phyloP scores from a whole-genome alignment of 2,888 invertebrate species.

The Calephelis perditalis region DNA sequence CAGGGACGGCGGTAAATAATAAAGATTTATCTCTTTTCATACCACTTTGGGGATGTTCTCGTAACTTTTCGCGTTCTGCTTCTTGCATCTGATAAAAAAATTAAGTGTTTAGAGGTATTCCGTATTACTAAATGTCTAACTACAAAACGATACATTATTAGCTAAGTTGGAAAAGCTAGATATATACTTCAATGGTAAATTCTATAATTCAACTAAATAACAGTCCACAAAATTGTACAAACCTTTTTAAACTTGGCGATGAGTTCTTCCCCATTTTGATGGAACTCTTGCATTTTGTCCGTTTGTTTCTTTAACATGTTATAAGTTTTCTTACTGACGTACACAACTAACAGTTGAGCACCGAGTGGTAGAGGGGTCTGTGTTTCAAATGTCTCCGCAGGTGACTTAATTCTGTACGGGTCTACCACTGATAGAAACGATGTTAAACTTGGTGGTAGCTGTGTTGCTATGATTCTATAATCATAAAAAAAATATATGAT shows the following conservation, averaged over 20 bases:
- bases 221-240: no score
- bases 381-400: slow-evolving; percentile 82
- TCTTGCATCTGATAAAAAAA: slow-evolving; percentile 57
- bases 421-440: slow-evolving; percentile 89
- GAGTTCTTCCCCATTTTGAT: slow-evolving; percentile 62
- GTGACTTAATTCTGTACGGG: slow-evolving; percentile 89
- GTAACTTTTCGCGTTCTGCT: slow-evolving; percentile 63
- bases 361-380: slow-evolving; percentile 88
- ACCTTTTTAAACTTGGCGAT: slow-evolving; percentile 66
- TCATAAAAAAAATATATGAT: neutral
- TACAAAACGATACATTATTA: no score
- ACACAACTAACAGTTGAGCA: slow-evolving; percentile 88
- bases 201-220: no score
- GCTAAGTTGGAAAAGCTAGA: no score
- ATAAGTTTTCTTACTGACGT: slow-evolving; percentile 82
- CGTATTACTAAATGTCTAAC: neutral
- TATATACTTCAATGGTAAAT: no score
- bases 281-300: slow-evolving; percentile 54
- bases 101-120: neutral
- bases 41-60: slow-evolving; percentile 68
- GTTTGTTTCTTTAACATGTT: slow-evolving; percentile 61
- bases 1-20: slow-evolving; percentile 90
- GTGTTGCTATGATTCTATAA: slow-evolving; percentile 88
- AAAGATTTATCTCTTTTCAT: slow-evolving; percentile 89
- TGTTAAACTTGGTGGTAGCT: slow-evolving; percentile 84